Evolutionary conservation across 2,888 invertebrate species (phyloP).

Genomic region (Luffia ferchaultella): DNA sequence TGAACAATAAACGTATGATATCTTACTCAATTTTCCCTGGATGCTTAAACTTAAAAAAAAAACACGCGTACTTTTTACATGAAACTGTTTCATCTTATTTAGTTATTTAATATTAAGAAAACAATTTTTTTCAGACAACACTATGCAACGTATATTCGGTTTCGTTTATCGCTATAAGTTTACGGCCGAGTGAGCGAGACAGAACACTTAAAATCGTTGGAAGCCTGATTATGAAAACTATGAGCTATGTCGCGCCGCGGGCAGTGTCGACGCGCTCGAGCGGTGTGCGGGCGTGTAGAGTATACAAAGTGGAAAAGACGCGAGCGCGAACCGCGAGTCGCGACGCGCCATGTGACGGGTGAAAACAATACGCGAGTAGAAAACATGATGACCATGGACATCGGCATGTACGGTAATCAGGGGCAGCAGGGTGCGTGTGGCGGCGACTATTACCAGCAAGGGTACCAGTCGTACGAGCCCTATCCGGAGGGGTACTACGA

Average conservation of each 20-base stretch:
- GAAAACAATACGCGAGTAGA: constrained; percentile 22
- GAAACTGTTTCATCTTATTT: no score
- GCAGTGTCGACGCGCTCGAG: background rate
- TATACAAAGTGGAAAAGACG: background rate
- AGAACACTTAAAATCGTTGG: background rate
- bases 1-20: no score
- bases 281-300: background rate
- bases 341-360: background rate
- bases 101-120: no score
- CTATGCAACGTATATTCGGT: no score
- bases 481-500: constrained; percentile 56
- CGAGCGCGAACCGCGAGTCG: background rate
- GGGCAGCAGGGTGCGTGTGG: constrained; percentile 60
- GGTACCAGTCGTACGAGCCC: constrained; percentile 51
- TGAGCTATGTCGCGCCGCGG: background rate
- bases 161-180: no score
- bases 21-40: no score
- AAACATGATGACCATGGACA: constrained; percentile 83
- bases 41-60: no score
- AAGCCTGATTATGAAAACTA: background rate
- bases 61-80: no score
- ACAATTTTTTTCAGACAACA: no score
- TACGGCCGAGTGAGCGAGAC: background rate
- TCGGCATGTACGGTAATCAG: constrained; percentile 78
- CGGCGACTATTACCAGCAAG: constrained; percentile 62